phyloP scores from a whole-genome alignment of 2,797 vertebrate species.

The Eulemur mongoz region DNA sequence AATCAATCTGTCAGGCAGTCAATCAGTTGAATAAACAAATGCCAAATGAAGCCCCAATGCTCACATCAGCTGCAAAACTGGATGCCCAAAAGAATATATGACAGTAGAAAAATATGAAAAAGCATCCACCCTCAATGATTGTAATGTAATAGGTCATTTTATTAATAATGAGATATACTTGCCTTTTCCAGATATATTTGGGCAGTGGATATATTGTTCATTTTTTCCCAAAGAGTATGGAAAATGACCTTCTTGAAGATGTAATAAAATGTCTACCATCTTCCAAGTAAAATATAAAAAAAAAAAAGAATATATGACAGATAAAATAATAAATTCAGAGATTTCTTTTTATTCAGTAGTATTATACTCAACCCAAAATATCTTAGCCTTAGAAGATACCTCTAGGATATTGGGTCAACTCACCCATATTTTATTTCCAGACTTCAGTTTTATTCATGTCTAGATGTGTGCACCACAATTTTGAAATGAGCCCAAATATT shows the following conservation, averaged over 20 bases:
- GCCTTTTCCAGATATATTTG: too few species aligned
- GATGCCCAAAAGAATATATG: neutral
- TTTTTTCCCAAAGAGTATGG: too few species aligned
- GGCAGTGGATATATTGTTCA: too few species aligned
- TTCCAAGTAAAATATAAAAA: too few species aligned
- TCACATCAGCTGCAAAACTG: neutral
- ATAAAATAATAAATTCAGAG: neutral
- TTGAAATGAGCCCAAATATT: neutral
- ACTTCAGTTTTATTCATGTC: neutral
- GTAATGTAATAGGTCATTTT: too few species aligned
- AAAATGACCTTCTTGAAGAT: too few species aligned
- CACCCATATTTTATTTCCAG: neutral
- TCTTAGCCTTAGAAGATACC: neutral
- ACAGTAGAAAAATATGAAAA: too few species aligned
- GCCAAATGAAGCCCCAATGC: neutral
- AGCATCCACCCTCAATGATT: too few species aligned
- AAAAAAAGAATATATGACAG: neutral
- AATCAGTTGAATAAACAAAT: neutral
- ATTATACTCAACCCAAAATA: neutral
- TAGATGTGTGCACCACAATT: neutral
- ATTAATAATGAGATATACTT: too few species aligned
- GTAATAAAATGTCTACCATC: too few species aligned
- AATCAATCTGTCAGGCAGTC: neutral
- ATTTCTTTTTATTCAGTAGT: neutral
- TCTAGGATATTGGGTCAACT: neutral